Evolutionary conservation across 2,888 invertebrate species (phyloP).

Genomic region (Chloroclystis v-ata): DNA sequence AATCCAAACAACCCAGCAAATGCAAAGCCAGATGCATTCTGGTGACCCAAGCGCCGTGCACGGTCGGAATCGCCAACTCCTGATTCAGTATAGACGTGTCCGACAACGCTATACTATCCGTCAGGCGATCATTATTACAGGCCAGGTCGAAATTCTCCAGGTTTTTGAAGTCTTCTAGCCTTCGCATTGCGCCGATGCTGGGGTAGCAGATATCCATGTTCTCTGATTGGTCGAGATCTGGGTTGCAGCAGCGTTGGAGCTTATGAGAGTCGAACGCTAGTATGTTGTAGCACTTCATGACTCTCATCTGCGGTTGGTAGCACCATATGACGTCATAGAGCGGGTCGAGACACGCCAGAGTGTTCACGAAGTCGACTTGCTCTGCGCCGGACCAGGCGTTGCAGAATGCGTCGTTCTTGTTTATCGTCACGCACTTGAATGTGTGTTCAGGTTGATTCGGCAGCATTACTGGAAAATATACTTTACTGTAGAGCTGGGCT

Average conservation of each 20-base stretch:
- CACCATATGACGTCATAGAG: conserved; percentile 96
- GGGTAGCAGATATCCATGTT: conserved; percentile 35
- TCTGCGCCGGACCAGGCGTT: conserved; percentile 88
- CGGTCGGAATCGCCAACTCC: conserved; percentile 88
- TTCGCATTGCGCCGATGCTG: conserved; percentile 61
- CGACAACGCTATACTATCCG: conserved; percentile 53
- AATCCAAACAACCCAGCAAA: conserved; percentile 92
- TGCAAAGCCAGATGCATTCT: conserved; percentile 94
- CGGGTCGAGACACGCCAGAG: conserved; percentile 91
- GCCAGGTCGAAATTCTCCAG: conserved; percentile 56
- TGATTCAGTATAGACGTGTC: conserved; percentile 85
- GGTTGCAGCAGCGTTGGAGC: conserved; percentile 59
- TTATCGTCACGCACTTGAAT: conserved; percentile 93
- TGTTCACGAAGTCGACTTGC: conserved; percentile 90
- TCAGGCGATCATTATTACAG: conserved; percentile 44
- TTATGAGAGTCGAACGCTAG: conserved; percentile 84
- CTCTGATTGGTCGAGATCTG: conserved; percentile 50
- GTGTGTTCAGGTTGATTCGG: conserved; percentile 88
- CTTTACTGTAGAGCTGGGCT: no score
- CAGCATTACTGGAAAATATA: conserved; percentile 80
- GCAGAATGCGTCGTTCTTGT: conserved; percentile 92
- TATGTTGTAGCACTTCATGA: conserved; percentile 89
- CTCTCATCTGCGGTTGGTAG: conserved; percentile 82
- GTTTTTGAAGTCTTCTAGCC: conserved; percentile 65
- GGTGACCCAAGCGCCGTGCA: conserved; percentile 83